Evolutionary conservation across 2,797 vertebrate species (phyloP).

Genomic region (Chiroxiphia lanceolata): DNA sequence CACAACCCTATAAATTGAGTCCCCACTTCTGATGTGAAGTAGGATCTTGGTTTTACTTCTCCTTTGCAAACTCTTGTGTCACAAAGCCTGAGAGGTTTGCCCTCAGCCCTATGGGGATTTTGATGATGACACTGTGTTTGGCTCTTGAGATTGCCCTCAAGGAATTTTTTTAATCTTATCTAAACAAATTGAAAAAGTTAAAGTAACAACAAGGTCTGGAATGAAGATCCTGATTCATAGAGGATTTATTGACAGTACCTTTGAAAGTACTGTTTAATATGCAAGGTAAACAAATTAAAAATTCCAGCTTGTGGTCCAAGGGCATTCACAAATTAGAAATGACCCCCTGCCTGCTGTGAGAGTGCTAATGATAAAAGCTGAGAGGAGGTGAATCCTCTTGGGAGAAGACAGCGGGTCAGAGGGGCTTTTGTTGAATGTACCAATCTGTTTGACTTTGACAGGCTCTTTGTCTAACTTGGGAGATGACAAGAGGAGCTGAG

Average conservation of each 20-base stretch:
- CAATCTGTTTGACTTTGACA: conserved; percentile 43
- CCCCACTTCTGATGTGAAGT: background rate
- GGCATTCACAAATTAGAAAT: conserved; percentile 69
- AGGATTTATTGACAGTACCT: conserved; percentile 55
- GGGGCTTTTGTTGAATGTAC: conserved; percentile 16
- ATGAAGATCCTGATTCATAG: conserved; percentile 25
- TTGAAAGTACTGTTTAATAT: conserved; percentile 58
- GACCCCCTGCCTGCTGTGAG: background rate
- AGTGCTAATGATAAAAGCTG: conserved; percentile 55
- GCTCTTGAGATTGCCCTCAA: background rate
- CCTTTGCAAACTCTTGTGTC: background rate
- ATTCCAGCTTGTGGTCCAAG: conserved; percentile 57
- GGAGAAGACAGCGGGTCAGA: conserved; percentile 25
- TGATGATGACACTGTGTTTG: background rate
- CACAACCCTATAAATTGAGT: background rate
- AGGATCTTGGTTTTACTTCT: background rate
- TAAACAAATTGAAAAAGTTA: background rate
- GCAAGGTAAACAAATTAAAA: conserved; percentile 70
- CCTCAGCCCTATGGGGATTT: background rate
- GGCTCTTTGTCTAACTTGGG: conserved; percentile 34
- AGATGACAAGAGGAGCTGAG: conserved; percentile 1
- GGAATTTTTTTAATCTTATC: background rate
- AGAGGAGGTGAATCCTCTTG: background rate
- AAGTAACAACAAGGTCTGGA: conserved; percentile 6
- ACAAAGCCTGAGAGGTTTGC: background rate